Base-by-base conservation (phyloP, 2,113 vertebrate genomes). In the Tetraodon nigroviridis region DNA sequence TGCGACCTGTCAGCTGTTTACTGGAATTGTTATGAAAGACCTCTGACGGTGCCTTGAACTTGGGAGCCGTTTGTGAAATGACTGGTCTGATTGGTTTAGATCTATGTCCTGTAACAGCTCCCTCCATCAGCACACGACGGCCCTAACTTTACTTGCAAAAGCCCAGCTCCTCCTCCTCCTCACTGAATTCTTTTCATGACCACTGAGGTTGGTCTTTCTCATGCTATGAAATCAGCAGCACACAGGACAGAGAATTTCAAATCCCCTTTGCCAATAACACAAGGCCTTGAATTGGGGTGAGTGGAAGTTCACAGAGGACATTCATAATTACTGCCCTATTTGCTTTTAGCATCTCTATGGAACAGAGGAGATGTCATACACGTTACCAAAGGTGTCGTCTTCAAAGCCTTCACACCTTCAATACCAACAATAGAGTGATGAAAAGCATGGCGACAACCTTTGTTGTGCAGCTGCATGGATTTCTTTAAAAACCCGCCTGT, bases 381-480 rank as follows among this genome's bases (percentile, higher is more conserved):
- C 76, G 74, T 83, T 84, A 85, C 73, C 73, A 75, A 86, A 90
- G 87, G 89, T 89, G 90, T 89, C 86, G 82, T 76, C 87, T 88
- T 87, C 81, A 88, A 84, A 85, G 86, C 79, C 81, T 87, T 90
- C 87, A 87, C 90, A 90, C 89, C 89, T 91, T 86, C 77, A 86
- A 84, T 66, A 70, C 61, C 68, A 77, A 86, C 88, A 89, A 90
- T 81, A 62, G 72, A 69, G 79, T 50, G 80, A 82, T 87, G 88
- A 87, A 81, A 89, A 83, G 77, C 76, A 50, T 48, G 52, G 69
- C 79, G 76, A 73, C 87, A 71, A 84, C 85, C 84, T 90, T 90
- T 91, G 87, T 89, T 79, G 75, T 56, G 79, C 86, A 82, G 85
- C 87, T 88, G 86, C 84, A 85, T 70, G 73, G 67, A 71, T 73